Base-by-base conservation (phyloP, 1,140 invertebrate genomes). In the Leptopilina boulardi region DNA sequence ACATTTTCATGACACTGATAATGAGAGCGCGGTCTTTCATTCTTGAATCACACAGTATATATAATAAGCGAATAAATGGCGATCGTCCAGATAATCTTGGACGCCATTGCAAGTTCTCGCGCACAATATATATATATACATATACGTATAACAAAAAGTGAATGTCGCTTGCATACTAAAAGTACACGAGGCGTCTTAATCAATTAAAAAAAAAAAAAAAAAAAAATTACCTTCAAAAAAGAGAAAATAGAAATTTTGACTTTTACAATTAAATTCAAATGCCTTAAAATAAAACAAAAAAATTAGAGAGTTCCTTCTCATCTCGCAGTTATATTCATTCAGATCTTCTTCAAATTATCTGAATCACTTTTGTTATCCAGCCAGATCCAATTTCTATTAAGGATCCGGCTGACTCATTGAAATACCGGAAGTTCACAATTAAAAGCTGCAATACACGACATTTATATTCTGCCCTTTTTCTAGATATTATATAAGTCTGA, bases 21-120 rank as follows among this genome's bases (percentile, higher is more conserved):
- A 78, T 77, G 71, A 41, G 81, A 83, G 80, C 70, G 80, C 70
- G 80, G 75, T 80, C 78, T 80, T 82, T 82, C 77, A 83, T 82
- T 79, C 77, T 76, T 77, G 78, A 83, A 83, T 56, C 76, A 44
- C 54, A 71, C 15, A 73, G 78, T 66, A 54, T n/a, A n/a, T n/a
- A n/a, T n/a, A n/a, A n/a, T 66, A n/a, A 30, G 59, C 59, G 26
- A 34, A 66, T 66, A 79, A 78, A 83, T 83, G 82, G 82, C 82
- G 80, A 38, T 5, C 71, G 72, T 80, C 80, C 82, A 84, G 82
- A 81, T 66, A 66, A 66, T 66, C 23, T 66, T 30, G 59, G 59
- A 66, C 59, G 26, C 59, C 23, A 66, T 66, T n/a, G 23, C 59
- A 18, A 23, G 8, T 66, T 66, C 59, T 66, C 21, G 15, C 21